Conservation (phyloP, 2,113 vertebrate genomes). For the Irena cyanogastra region DNA sequence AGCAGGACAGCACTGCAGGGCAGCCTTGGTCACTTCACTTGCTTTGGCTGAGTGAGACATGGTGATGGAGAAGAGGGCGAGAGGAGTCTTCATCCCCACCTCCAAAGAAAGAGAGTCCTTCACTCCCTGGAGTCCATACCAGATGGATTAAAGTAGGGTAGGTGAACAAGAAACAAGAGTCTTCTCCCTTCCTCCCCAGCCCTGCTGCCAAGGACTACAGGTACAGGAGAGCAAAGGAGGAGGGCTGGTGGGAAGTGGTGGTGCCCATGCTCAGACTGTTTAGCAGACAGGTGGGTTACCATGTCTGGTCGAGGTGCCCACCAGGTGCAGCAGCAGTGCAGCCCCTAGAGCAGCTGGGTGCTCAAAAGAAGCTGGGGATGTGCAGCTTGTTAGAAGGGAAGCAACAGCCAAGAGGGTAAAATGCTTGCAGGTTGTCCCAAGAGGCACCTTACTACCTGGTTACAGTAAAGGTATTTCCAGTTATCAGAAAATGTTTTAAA, state of each 20-base stretch:
- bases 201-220: neutral
- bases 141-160: neutral
- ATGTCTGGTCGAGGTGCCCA: neutral
- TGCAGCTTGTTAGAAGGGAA: neutral
- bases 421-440: neutral
- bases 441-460: neutral
- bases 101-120: neutral
- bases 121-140: neutral
- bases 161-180: neutral
- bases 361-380: neutral
- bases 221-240: neutral
- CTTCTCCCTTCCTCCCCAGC: neutral
- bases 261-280: neutral
- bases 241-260: neutral
- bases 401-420: neutral
- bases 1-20: neutral
- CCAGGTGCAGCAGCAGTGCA: neutral
- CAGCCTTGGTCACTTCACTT: rapidly evolving
- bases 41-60: neutral
- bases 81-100: neutral
- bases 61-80: neutral
- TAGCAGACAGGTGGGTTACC: neutral
- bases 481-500: neutral
- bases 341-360: neutral
- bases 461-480: neutral